Evolutionary conservation across 1,140 invertebrate species (phyloP), one percentile per base, ranked within the genome.

Genomic region (Drosophila sp.): DNA sequence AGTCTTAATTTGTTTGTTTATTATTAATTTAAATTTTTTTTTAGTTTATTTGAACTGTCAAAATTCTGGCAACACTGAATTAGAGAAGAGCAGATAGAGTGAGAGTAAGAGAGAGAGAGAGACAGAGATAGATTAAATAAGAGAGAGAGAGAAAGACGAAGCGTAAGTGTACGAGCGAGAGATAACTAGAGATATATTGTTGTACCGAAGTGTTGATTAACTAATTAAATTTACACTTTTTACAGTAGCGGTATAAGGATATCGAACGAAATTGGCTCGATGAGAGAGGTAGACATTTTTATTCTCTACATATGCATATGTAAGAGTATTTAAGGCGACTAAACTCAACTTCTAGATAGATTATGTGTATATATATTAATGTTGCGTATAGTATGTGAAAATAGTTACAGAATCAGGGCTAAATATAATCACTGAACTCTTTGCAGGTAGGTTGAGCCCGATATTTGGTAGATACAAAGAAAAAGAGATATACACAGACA

Each of bases 331-430:
- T n/a, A 45, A 34, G 29, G 45, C 32, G 46, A 51, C 34, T 65
- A 50, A 46, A 34, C 54, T 65, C 27, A 65, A 65, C 50, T 45
- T 29, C 51, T 65, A 51, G 11, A 48, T 59, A 67, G 18, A 67
- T 34, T 59, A 43, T 58, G 21, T 21, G 21, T 40, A 57, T 32
- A 25, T 41, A 38, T 25, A 18, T 45, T 9, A 27, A 41, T 65
- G 36, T 53, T 41, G 36, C 53, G 41, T 51, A 13, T 51, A 63
- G 18, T 50, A 27, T 9, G 27, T 27, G n/a, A 46, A 46, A 69
- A 61, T 45, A 57, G 7, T 66, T 53, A 65, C 43, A 34, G 6
- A 48, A 29, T 56, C 6, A 14, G 16, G 34, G 4, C 36, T 38
- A 38, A 13, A 34, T 43, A 64, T 48, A 13, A 13, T 3, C 27